These are phyloP conservation scores for Phyllopteryx taeniolatus DNA, from an alignment of 2,113 vertebrate genomes.

Conservation along the genomic window DNA sequence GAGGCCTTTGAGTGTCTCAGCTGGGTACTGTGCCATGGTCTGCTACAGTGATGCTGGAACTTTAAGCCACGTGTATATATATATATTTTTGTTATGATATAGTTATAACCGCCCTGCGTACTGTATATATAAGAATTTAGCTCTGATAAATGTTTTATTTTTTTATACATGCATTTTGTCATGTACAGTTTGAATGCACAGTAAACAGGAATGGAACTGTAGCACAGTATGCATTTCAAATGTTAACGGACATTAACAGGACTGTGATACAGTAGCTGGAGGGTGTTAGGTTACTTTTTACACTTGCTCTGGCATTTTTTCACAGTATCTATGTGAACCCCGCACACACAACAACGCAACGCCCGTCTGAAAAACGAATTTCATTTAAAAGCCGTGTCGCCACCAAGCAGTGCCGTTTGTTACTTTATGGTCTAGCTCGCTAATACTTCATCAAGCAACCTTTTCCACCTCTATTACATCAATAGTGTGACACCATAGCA, in stretches of 20 bases:
- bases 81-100: background rate
- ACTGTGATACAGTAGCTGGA: background rate
- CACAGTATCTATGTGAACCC: no score
- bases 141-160: background rate
- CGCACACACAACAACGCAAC: no score
- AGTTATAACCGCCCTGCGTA: no score
- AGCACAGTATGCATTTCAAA: background rate
- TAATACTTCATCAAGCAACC: no score
- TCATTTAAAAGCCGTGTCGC: no score
- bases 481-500: no score
- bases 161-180: background rate
- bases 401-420: no score
- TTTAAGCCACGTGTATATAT: background rate
- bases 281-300: no score
- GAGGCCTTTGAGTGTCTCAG: slow-evolving; percentile 16
- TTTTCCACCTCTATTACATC: no score
- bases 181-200: background rate
- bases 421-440: no score
- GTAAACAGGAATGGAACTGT: background rate
- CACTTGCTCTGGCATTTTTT: no score
- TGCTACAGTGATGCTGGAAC: background rate
- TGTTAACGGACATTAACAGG: background rate
- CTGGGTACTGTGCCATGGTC: slow-evolving; percentile 10
- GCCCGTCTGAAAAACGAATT: no score
- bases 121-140: background rate